Percentiles rank a stretch among this genome's conserved stretches.
Conservation (phyloP, 2,797 vertebrate species). For the Tenualosa thibaudeaui region DNA sequence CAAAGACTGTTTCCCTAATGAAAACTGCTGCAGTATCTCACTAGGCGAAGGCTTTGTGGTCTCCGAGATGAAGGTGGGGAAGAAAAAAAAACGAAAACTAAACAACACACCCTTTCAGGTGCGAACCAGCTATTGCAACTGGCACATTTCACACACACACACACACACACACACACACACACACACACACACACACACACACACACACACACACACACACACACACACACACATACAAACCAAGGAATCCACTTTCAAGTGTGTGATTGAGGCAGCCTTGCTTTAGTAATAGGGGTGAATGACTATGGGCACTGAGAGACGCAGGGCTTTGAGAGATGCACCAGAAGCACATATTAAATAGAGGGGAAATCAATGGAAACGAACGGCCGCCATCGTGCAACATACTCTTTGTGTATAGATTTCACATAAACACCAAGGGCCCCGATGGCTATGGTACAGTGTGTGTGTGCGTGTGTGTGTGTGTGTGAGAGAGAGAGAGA, state of each 20-base stretch:
- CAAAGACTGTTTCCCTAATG: neutral
- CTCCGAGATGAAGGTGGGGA: neutral
- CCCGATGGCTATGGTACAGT: neutral
- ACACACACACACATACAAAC: neutral
- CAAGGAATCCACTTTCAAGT: neutral
- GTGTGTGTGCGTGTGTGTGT: neutral
- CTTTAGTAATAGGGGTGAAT: neutral
- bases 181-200: too few relatives aligned
- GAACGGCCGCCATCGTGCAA: neutral
- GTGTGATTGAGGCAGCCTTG: neutral
- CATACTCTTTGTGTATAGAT: slow-evolving; percentile 5
- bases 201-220: too few relatives aligned
- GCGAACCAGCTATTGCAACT: neutral
- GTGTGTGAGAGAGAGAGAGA: neutral
- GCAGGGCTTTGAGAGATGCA: neutral
- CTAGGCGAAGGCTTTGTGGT: neutral
- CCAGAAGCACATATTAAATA: neutral
- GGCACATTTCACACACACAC: neutral
- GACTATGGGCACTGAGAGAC: neutral
- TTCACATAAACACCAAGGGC: neutral
- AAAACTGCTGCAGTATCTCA: neutral
- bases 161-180: neutral
- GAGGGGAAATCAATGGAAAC: neutral
- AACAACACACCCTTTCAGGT: neutral
- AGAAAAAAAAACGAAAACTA: neutral